Base-by-base conservation (phyloP, 2,888 invertebrate species). In the Gibbula magus region DNA sequence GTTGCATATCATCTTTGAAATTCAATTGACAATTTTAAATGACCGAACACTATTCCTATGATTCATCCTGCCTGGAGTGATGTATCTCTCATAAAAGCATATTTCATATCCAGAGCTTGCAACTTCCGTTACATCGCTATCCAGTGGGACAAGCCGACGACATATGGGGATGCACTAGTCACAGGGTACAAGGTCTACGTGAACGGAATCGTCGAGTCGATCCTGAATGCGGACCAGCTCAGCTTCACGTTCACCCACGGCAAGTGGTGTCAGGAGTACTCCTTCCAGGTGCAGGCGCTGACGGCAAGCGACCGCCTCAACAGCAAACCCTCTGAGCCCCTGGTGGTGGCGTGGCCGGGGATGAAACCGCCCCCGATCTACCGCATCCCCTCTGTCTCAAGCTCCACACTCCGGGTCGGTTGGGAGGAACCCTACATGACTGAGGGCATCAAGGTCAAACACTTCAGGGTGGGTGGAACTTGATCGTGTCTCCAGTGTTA, bases 51-150 rank as follows among this genome's bases (percentile, higher is more conserved):
- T n/a, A 20, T 67, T 5, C 18, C 16, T 16, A 2, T 25, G 4
- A n/a, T 29, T 5, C 18, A 67, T n/a, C n/a, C n/a, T n/a, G n/a
- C 18, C 16, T 67, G 2, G 13, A 8, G 13, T 74, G 29, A 35
- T 74, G 18, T 74, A 3, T 74, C 45, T 35, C 35, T 35, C 35
- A 5, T 5, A 35, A 35, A 5, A 3, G 4, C 35, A 5, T 35
- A 16, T 67, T 54, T 66, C 2, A 29, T 32, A 85, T 84, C n/a
- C 84, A 92, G 93, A 79, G 93, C 92, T 0, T 91, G 92, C 81
- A 93, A 93, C 85, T 93, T 93, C 91, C 91, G 90, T 39, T 93
- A 93, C 86, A 91, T 93, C 39, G 91, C 92, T 61, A 88, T 93
- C 61, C 91, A 93, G 83, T 93, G 93, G 93, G 90, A 92, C 74